phyloP scores from a whole-genome alignment of 2,888 invertebrate genomes.

The Eretmocerus hayati region DNA sequence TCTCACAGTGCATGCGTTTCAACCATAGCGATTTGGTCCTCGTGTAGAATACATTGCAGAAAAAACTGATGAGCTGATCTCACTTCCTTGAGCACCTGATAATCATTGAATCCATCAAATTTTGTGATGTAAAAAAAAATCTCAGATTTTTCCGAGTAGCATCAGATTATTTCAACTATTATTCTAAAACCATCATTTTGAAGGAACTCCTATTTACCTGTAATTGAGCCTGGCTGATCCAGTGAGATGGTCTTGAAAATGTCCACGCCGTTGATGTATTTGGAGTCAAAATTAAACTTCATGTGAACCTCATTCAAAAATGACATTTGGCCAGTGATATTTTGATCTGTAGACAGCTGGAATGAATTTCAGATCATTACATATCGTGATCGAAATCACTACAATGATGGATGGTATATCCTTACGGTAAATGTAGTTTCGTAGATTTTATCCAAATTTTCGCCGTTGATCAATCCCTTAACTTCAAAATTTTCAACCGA shows the following conservation, averaged over 20 bases:
- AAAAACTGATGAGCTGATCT: too few relatives aligned
- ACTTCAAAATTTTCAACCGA: slow-evolving; percentile 27
- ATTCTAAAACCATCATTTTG: not conserved
- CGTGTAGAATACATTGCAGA: too few relatives aligned
- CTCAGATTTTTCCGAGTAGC: too few relatives aligned
- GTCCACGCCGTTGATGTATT: slow-evolving; percentile 28
- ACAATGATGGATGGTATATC: too few relatives aligned
- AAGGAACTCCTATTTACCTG: slow-evolving; percentile 22
- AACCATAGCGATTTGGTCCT: too few relatives aligned
- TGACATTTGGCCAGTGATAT: slow-evolving; percentile 29
- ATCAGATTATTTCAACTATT: too few relatives aligned
- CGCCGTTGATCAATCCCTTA: slow-evolving; percentile 44
- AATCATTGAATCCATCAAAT: too few relatives aligned
- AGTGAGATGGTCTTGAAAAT: slow-evolving; percentile 24
- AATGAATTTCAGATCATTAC: too few relatives aligned
- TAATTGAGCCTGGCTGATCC: slow-evolving; percentile 25
- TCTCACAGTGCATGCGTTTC: too few relatives aligned
- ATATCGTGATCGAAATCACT: too few relatives aligned
- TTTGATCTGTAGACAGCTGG: slow-evolving; percentile 31
- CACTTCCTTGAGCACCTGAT: too few relatives aligned
- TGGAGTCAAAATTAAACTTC: slow-evolving; percentile 27
- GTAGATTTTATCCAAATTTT: slow-evolving; percentile 46
- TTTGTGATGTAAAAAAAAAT: too few relatives aligned
- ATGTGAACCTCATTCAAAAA: slow-evolving; percentile 27
- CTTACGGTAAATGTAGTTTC: slow-evolving; percentile 52